These are phyloP conservation scores for Halcyon malimbica DNA, from an alignment of 2,113 vertebrate species.

Conservation along the genomic window DNA sequence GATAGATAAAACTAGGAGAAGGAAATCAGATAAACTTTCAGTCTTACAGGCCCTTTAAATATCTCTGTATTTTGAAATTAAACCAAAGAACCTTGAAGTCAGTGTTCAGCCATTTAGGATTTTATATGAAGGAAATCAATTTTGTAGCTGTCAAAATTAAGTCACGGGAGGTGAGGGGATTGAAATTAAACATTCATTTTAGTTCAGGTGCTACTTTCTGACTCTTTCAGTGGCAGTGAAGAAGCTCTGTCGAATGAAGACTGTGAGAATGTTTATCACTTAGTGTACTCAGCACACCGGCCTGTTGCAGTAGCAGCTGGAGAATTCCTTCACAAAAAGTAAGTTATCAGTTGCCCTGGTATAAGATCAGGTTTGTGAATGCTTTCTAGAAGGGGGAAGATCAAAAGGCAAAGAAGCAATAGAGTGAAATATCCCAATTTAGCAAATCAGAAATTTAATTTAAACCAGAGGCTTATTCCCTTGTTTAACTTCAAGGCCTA, in stretches of 20 bases:
- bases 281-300: conserved; percentile 97
- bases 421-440: not conserved
- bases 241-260: conserved; percentile 98
- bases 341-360: conserved; percentile 38
- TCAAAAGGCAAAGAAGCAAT: not conserved
- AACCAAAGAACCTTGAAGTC: not conserved
- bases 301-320: conserved; percentile 97
- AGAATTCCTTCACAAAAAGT: conserved; percentile 99
- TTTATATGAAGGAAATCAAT: not conserved
- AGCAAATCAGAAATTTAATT: not conserved
- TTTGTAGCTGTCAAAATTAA: not conserved
- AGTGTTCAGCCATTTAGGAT: not conserved
- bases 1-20: not conserved
- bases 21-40: not conserved
- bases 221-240: conserved; percentile 91
- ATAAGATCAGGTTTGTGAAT: not conserved
- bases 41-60: not conserved
- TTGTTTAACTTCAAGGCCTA: not conserved
- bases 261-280: conserved; percentile 98
- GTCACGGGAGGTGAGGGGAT: not conserved
- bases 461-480: not conserved
- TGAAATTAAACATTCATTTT: not conserved
- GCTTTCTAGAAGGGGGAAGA: not conserved
- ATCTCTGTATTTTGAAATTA: not conserved
- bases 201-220: conserved; percentile 44